Conservation (phyloP, 1,140 invertebrate species). For the Psix sp. region DNA sequence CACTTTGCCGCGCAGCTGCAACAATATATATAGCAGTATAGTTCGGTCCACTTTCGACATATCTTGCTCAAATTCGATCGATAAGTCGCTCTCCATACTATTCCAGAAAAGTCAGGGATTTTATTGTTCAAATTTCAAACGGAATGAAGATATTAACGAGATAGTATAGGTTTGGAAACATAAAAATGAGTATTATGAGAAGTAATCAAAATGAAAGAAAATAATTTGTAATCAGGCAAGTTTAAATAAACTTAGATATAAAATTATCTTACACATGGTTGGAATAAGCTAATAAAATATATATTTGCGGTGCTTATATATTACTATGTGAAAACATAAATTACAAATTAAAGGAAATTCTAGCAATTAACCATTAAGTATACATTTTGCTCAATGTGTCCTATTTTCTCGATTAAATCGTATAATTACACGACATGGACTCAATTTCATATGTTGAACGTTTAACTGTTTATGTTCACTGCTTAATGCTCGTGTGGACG, state of each 20-base stretch:
- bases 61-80: neutral
- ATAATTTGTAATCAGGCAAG: too few species aligned
- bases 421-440: conserved; percentile 19
- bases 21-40: conserved; percentile 16
- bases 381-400: neutral
- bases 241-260: too few species aligned
- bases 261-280: too few species aligned
- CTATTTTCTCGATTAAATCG: neutral
- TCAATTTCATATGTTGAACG: conserved; percentile 4
- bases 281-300: too few species aligned
- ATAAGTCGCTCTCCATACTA: neutral
- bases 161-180: too few species aligned
- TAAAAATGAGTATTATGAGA: too few species aligned
- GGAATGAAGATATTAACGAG: conserved; percentile 1
- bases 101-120: neutral
- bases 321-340: neutral
- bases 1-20: conserved; percentile 8
- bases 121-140: neutral
- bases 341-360: neutral
- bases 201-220: too few species aligned
- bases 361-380: neutral
- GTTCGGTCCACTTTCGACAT: conserved; percentile 17
- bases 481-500: conserved; percentile 29
- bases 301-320: too few species aligned
- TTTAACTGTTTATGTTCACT: conserved; percentile 1